Evolutionary conservation across 2,113 vertebrate species (phyloP).

Genomic region (Corythoichthys intestinalis): DNA sequence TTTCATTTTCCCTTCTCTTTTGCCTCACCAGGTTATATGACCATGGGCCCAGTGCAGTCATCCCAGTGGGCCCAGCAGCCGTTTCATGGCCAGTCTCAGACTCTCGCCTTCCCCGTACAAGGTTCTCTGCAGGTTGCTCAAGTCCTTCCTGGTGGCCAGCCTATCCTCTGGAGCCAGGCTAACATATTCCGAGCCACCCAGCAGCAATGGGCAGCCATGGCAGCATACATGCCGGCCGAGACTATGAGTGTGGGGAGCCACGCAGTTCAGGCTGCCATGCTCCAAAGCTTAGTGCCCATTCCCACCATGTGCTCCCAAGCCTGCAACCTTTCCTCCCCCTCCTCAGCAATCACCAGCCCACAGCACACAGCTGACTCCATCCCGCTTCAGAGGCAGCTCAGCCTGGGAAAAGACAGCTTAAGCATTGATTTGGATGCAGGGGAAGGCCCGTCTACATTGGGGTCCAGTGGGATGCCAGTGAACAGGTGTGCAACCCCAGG

Average conservation of each 20-base stretch:
- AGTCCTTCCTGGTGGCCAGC: slow-evolving; percentile 93
- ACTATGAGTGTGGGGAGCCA: slow-evolving; percentile 80
- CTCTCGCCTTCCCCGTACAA: slow-evolving; percentile 82
- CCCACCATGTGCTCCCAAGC: slow-evolving; percentile 80
- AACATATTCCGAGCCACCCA: slow-evolving; percentile 90
- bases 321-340: slow-evolving; percentile 81
- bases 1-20: background rate
- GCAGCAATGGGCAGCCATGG: slow-evolving; percentile 92
- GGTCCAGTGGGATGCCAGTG: slow-evolving; percentile 27
- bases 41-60: slow-evolving; percentile 94
- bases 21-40: slow-evolving; percentile 85
- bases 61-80: slow-evolving; percentile 97
- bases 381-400: slow-evolving; percentile 65
- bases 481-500: slow-evolving; percentile 64
- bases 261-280: slow-evolving; percentile 91
- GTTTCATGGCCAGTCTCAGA: slow-evolving; percentile 82
- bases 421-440: slow-evolving; percentile 48
- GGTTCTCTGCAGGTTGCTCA: slow-evolving; percentile 79
- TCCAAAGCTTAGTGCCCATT: slow-evolving; percentile 88
- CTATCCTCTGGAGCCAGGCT: slow-evolving; percentile 92
- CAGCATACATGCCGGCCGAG: slow-evolving; percentile 95
- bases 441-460: slow-evolving; percentile 59
- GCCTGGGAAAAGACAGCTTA: slow-evolving; percentile 50
- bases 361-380: slow-evolving; percentile 78
- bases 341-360: slow-evolving; percentile 82